Base-by-base conservation (phyloP, 2,888 invertebrate species). In the Pseudeuparius sepicola region DNA sequence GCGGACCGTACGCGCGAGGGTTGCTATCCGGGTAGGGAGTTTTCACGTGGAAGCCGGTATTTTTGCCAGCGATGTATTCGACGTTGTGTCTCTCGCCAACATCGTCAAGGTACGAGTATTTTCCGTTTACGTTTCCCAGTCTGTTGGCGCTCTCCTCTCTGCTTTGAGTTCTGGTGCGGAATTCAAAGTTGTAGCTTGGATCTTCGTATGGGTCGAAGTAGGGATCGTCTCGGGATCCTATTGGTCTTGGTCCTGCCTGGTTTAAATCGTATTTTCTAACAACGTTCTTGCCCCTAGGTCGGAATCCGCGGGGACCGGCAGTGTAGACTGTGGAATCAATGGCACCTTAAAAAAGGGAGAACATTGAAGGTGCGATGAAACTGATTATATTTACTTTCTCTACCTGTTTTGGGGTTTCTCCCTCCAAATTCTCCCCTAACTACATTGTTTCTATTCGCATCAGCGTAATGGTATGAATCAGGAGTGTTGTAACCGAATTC, bases 121-220 rank as follows among this genome's bases (percentile, higher is more conserved):
- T 68, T 12, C 79, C 80, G 67, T 59, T 54, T 3, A 62, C 61
- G 39, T 60, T 58, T 20, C 47, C 49, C 16, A 51, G 39, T 41
- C 60, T 48, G 44, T 64, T 61, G 2, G 62, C 59, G 33, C 44
- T 47, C 57, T 84, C 83, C 42, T 73, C 71, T 48, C 79, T 71
- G 7, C 71, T 73, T 47, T 81, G 76, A 2, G 74, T 75, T 27
- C 74, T 62, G 0, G 81, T 78, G 47, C 74, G 73, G 47, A 76
- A 75, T 34, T 69, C 73, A 53, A 74, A 84, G 35, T 70, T 71
- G 55, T 83, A 84, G 44, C 79, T 78, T 2, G 82, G 81, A 59
- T 82, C 82, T 53, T 83, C 82, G 45, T 68, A 80, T 9, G 82
- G 82, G 58, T 83, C 83, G 47, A 74, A 75, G 49, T 75, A 74